Evolutionary conservation across 2,888 invertebrate genomes (phyloP), one percentile per base, ranked within the genome.

Genomic region (Epirrhoe alternata): DNA sequence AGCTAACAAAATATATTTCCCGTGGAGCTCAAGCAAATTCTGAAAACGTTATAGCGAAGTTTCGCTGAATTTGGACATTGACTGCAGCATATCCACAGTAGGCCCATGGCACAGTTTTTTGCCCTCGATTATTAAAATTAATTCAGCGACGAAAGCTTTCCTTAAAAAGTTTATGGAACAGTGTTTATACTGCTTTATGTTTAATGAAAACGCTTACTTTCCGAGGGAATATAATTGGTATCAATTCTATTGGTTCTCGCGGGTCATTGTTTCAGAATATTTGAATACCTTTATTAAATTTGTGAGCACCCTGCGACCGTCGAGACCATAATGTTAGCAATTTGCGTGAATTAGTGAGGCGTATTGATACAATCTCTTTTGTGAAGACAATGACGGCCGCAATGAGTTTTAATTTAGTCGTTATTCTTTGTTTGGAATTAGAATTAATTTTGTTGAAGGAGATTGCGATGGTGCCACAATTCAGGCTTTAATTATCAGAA

Each of bases 281-380:
- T 77, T 80, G 75, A 80, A 74, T 65, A 58, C 42, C 74, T 70
- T 77, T 78, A 80, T 83, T 83, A 78, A 80, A 82, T 82, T 81
- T 79, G 74, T 64, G 74, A 75, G 75, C 77, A 78, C 51, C 24
- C 61, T 38, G 42, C 61, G 58, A 53, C 80, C 77, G 76, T 72
- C 65, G 78, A 76, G 77, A 69, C 76, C 76, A 77, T 83, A 80
- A 80, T 76, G 79, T 71, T 75, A 76, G 76, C 77, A 77, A 77
- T 79, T 79, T 79, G 77, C 75, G 74, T 75, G 80, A 79, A 77
- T 75, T 79, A 74, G 70, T 74, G 75, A 77, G 74, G 75, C 78
- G 76, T 77, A 81, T 78, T 79, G 80, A 79, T 83, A 78, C 77
- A 80, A 83, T 81, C 78, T 80, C 77, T 75, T 79, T 76, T 77